Evolutionary conservation across 2,113 vertebrate species (phyloP).

Genomic region (Martes martes): DNA sequence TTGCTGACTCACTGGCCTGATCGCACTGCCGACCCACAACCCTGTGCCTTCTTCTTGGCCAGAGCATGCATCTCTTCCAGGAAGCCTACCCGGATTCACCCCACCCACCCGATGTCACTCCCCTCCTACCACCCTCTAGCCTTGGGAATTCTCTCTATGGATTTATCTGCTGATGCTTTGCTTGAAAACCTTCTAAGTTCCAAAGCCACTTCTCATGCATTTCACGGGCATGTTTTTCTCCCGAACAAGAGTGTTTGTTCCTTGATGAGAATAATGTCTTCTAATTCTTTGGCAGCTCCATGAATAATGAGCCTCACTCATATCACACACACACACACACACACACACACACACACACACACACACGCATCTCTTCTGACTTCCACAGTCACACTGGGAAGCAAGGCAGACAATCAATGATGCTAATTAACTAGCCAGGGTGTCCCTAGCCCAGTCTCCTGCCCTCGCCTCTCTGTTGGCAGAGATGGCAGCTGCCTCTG

Average conservation of each 20-base stretch:
- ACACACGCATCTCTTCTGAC: neutral
- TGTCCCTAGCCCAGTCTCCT: neutral
- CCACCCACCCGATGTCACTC: fast-evolving
- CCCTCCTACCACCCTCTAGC: neutral
- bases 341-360: neutral
- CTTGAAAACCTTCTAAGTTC: neutral
- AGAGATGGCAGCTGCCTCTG: neutral
- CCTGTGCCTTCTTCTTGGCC: neutral
- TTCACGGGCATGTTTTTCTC: neutral
- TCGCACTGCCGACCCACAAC: fast-evolving
- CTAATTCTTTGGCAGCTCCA: neutral
- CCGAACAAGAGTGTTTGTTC: neutral
- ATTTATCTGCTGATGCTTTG: neutral
- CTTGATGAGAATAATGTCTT: neutral
- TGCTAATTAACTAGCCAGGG: neutral
- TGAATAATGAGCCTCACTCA: neutral
- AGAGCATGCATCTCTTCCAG: neutral
- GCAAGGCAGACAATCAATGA: neutral
- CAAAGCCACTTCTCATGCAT: neutral
- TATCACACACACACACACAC: neutral
- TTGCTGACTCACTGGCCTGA: neutral
- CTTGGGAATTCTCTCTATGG: neutral
- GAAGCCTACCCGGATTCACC: no score
- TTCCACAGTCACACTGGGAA: neutral
- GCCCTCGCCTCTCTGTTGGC: neutral